phyloP scores from a whole-genome alignment of 2,113 vertebrate species.

The Onychostruthus taczanowskii region DNA sequence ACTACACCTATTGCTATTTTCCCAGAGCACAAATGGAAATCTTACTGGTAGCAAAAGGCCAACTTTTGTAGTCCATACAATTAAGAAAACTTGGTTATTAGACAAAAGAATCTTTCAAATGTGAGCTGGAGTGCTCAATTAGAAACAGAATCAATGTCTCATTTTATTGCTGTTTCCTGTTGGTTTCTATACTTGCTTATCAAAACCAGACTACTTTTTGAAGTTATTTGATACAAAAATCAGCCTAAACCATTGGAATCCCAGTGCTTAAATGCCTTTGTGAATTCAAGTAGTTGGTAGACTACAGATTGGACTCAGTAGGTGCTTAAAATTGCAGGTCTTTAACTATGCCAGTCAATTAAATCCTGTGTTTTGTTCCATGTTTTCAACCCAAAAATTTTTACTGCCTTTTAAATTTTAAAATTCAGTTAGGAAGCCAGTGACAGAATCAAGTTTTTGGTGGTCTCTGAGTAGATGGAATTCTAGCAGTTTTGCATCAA shows the following conservation, averaged over 20 bases:
- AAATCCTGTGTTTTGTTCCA: background rate
- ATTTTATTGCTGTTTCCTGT: background rate
- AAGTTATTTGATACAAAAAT: background rate
- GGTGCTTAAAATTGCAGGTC: background rate
- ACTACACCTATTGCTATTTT: background rate
- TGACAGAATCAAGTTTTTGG: background rate
- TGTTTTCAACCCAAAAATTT: background rate
- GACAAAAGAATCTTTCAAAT: background rate
- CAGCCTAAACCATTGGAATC: background rate
- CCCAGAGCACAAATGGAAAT: background rate
- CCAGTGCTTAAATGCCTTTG: background rate
- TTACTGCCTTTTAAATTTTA: background rate
- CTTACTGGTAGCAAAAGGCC: background rate
- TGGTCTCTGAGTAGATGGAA: background rate
- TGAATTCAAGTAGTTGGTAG: background rate
- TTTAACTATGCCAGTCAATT: background rate
- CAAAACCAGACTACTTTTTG: background rate
- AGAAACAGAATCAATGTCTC: background rate
- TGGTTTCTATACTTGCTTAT: background rate
- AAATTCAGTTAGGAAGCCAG: background rate
- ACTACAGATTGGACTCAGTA: background rate
- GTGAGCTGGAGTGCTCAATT: background rate
- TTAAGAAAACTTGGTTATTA: conserved; percentile 1
- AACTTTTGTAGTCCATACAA: background rate
- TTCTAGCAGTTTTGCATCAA: background rate